Evolutionary conservation across 2,888 invertebrate genomes (phyloP).

Genomic region (Pycnomerus fuliginosus): DNA sequence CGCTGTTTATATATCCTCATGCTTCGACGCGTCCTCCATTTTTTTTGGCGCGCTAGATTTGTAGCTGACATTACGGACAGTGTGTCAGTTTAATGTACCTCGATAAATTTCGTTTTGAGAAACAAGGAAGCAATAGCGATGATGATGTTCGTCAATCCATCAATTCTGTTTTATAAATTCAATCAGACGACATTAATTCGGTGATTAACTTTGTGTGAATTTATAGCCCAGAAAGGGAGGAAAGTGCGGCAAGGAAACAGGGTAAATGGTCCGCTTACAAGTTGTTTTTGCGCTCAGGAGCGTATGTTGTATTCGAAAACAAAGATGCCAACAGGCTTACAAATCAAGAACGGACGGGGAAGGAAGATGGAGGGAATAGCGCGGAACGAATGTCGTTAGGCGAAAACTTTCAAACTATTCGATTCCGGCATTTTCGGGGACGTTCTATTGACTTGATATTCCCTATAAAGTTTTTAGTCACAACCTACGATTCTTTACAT

Average conservation of each 20-base stretch:
- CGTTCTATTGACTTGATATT: constrained; percentile 32
- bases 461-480: constrained; percentile 31
- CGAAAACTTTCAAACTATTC: constrained; percentile 41
- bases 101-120: constrained; percentile 13
- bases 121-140: neutral
- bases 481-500: too few species aligned
- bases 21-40: constrained; percentile 15
- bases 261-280: constrained; percentile 43
- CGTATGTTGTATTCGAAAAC: constrained; percentile 36
- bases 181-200: constrained; percentile 13
- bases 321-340: constrained; percentile 29
- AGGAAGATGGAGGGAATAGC: constrained; percentile 24
- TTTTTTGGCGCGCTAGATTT: constrained; percentile 13
- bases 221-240: constrained; percentile 10
- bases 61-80: constrained; percentile 17
- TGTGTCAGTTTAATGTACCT: constrained; percentile 8
- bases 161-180: constrained; percentile 14
- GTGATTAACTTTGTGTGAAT: constrained; percentile 19
- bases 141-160: neutral
- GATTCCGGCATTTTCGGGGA: constrained; percentile 33
- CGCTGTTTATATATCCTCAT: constrained; percentile 10
- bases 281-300: constrained; percentile 40
- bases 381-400: constrained; percentile 37
- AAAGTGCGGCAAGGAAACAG: constrained; percentile 35
- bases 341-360: constrained; percentile 26